These are phyloP conservation scores for Perca fluviatilis DNA, from an alignment of 2,113 vertebrate species.

Conservation along the genomic window DNA sequence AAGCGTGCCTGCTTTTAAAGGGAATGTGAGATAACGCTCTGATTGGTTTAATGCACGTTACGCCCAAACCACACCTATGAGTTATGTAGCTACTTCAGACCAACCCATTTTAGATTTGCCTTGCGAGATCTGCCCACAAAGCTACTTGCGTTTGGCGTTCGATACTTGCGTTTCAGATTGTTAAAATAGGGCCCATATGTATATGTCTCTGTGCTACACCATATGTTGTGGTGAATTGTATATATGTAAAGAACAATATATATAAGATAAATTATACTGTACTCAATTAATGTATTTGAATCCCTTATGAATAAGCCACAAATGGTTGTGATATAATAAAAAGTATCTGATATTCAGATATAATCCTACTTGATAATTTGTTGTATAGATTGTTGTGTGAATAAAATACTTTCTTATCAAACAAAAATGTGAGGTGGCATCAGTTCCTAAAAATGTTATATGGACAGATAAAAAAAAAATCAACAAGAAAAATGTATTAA, in stretches of 20 bases:
- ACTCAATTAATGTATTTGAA: conserved; percentile 26
- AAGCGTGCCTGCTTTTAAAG: no score
- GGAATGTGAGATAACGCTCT: no score
- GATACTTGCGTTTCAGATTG: no score
- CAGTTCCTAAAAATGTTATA: neutral
- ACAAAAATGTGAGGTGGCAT: neutral
- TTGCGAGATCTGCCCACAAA: no score
- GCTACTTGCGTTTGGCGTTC: no score
- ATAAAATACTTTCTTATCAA: conserved; percentile 55
- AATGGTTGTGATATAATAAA: conserved; percentile 39
- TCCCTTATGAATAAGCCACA: conserved; percentile 28
- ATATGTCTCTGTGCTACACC: conserved; percentile 1
- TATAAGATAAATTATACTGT: conserved; percentile 9
- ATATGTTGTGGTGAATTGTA: conserved; percentile 21
- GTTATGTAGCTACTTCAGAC: no score
- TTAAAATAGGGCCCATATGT: no score
- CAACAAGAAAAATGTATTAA: neutral
- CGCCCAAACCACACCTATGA: no score
- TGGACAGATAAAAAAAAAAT: neutral
- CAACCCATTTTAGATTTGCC: no score
- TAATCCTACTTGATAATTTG: conserved; percentile 21
- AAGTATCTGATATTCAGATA: conserved; percentile 79
- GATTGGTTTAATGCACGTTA: no score
- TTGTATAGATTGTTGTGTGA: conserved; percentile 32
- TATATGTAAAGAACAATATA: conserved; percentile 15